These are phyloP conservation scores for Mormyrus lacerda DNA, from an alignment of 2,113 vertebrate genomes.

Conservation along the genomic window DNA sequence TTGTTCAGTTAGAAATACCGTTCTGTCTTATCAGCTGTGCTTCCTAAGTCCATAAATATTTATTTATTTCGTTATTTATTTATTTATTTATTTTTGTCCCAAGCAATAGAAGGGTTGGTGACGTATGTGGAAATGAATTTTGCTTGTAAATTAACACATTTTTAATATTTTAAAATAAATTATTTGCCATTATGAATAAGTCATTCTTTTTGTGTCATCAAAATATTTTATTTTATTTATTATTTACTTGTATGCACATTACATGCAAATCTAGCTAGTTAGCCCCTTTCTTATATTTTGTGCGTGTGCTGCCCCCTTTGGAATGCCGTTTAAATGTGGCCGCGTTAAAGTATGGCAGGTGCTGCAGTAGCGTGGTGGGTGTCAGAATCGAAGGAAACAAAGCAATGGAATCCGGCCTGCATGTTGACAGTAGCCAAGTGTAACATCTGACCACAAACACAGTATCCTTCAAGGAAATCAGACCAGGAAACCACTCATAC, in stretches of 20 bases:
- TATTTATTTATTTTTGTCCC: neutral
- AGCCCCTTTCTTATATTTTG: neutral
- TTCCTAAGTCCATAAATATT: neutral
- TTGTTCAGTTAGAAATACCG: neutral
- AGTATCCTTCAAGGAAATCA: constrained; percentile 71
- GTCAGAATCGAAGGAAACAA: constrained; percentile 49
- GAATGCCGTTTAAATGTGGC: neutral
- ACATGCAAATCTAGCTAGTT: neutral
- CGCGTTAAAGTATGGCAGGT: constrained; percentile 50
- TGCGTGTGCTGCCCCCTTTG: neutral
- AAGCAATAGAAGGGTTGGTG: neutral
- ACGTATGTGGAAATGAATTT: neutral
- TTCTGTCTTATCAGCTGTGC: neutral
- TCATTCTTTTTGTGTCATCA: neutral
- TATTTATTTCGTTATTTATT: too few species aligned
- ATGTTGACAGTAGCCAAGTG: constrained; percentile 65
- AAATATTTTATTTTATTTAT: neutral
- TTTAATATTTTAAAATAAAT: neutral
- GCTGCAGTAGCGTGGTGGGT: constrained; percentile 64
- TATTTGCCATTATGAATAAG: neutral
- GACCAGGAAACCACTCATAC: constrained; percentile 46
- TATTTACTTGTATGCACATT: neutral
- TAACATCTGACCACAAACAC: constrained; percentile 48
- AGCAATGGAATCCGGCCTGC: constrained; percentile 52
- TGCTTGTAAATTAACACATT: neutral